phyloP scores from a whole-genome alignment of 2,797 vertebrate genomes.

The Alectoris magna region DNA sequence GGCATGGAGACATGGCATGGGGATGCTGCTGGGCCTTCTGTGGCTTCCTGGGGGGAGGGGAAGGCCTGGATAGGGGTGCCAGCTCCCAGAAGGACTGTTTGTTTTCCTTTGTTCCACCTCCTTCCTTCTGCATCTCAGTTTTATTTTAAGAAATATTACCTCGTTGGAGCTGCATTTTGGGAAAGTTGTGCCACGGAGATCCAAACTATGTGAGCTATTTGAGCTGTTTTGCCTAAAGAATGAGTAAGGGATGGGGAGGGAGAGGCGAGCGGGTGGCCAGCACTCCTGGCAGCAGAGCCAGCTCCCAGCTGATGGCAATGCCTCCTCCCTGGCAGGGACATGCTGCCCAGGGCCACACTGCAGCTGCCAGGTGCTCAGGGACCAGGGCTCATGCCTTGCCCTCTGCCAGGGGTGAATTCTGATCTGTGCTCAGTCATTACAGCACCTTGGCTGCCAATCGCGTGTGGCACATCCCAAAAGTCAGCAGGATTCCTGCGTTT shows the following conservation, averaged over 20 bases:
- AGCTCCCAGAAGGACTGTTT: constrained; percentile 48
- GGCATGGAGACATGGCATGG: background rate
- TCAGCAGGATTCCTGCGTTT: background rate
- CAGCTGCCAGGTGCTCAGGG: background rate
- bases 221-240: constrained; percentile 50
- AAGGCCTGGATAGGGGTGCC: constrained; percentile 35
- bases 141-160: constrained; percentile 73
- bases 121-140: constrained; percentile 29
- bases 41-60: background rate
- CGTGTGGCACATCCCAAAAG: background rate
- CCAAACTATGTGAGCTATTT: constrained; percentile 66
- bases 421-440: background rate
- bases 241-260: constrained; percentile 40
- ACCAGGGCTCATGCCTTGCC: background rate
- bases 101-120: constrained; percentile 57
- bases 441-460: background rate
- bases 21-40: constrained; percentile 41
- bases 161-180: background rate
- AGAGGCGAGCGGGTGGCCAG: background rate
- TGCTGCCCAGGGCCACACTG: background rate
- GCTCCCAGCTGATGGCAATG: constrained; percentile 24
- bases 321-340: constrained; percentile 17
- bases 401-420: background rate
- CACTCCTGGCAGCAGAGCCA: background rate
- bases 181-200: constrained; percentile 19